phyloP scores from a whole-genome alignment of 1,140 invertebrate species.

The Neodiprion virginianus region DNA sequence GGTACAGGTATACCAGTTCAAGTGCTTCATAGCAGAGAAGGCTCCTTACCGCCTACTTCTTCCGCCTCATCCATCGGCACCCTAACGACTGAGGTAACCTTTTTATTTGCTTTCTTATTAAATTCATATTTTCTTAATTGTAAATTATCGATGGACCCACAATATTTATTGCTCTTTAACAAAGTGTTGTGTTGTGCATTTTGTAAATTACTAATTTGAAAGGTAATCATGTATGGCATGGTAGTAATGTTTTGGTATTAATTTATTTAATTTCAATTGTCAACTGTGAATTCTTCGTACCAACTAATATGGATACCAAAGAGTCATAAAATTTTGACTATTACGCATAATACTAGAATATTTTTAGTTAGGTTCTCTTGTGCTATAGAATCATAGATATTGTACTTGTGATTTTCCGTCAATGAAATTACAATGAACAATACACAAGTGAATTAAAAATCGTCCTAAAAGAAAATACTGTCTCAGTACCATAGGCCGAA shows the following conservation, averaged over 20 bases:
- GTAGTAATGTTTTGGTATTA: background rate
- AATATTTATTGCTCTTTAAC: constrained; percentile 10
- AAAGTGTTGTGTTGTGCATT: constrained; percentile 13
- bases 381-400: too few relatives aligned
- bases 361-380: too few relatives aligned
- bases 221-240: background rate
- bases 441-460: too few relatives aligned
- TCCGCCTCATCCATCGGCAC: constrained; percentile 27
- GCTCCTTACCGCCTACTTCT: constrained; percentile 51
- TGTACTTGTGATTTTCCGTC: too few relatives aligned
- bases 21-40: constrained; percentile 53
- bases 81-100: constrained; percentile 44
- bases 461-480: too few relatives aligned
- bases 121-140: background rate
- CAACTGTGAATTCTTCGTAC: background rate
- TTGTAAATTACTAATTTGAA: constrained; percentile 15
- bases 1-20: constrained; percentile 31
- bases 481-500: too few relatives aligned
- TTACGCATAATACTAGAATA: too few relatives aligned
- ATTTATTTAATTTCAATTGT: background rate
- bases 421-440: too few relatives aligned
- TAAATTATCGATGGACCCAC: background rate
- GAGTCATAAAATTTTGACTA: background rate
- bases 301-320: background rate
- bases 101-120: background rate